phyloP scores from a whole-genome alignment of 35 echinoderm and acorn worm genomes.

The Holothuria glaberrima region DNA sequence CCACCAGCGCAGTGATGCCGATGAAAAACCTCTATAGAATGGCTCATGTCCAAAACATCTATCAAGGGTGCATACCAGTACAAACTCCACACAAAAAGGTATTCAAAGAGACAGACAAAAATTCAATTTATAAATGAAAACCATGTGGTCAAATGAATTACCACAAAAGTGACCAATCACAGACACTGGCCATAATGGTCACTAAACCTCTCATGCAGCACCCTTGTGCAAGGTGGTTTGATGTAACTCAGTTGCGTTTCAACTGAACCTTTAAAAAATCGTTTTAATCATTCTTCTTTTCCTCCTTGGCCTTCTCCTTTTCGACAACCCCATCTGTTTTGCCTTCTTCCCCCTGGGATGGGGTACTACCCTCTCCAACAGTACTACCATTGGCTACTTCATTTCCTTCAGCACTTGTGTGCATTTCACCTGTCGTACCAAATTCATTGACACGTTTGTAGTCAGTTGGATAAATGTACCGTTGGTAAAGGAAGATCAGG shows the following conservation, averaged over 20 bases:
- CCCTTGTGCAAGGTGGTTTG: slow-evolving; percentile 2
- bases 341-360: too few species aligned
- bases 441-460: slow-evolving; percentile 94
- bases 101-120: too few species aligned
- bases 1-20: too few species aligned
- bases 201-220: neutral
- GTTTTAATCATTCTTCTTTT: slow-evolving; percentile 62
- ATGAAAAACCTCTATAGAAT: too few species aligned
- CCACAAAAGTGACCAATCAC: too few species aligned
- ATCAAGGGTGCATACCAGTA: too few species aligned
- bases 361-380: neutral
- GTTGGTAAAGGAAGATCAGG: slow-evolving; percentile 91
- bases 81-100: too few species aligned
- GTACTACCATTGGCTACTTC: slow-evolving; percentile 67
- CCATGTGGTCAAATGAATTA: too few species aligned
- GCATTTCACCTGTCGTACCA: slow-evolving; percentile 97
- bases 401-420: slow-evolving; percentile 37
- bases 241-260: neutral
- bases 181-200: too few species aligned
- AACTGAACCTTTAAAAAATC: neutral
- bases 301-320: slow-evolving; percentile 19
- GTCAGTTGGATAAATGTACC: slow-evolving; percentile 95
- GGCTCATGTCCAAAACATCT: too few species aligned
- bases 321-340: neutral
- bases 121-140: too few species aligned